These are phyloP conservation scores for Oxyteleia sp. DNA, from an alignment of 2,888 invertebrate species.

Conservation along the genomic window DNA sequence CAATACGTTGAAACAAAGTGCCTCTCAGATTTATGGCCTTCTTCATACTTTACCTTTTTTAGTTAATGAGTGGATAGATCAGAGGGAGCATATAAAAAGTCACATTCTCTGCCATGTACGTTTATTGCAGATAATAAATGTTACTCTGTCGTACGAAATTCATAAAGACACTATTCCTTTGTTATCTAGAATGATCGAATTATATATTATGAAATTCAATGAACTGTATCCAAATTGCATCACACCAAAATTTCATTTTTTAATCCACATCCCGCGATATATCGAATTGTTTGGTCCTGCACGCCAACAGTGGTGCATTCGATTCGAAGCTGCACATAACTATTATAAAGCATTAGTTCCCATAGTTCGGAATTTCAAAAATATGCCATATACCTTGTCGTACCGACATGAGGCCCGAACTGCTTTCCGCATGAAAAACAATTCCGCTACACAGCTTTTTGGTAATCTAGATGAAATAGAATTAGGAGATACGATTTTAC, in stretches of 20 bases:
- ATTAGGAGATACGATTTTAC: conserved; percentile 38
- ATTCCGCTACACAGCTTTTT: no score
- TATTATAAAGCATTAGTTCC: conserved; percentile 64
- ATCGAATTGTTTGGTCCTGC: conserved; percentile 72
- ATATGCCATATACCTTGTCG: conserved; percentile 30
- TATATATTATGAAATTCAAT: conserved; percentile 15
- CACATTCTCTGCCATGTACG: not conserved
- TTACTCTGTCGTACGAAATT: conserved; percentile 18
- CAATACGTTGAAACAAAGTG: no score
- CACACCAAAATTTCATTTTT: conserved; percentile 71
- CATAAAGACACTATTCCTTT: conserved; percentile 2
- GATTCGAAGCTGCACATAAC: conserved; percentile 72
- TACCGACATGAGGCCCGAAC: conserved; percentile 15
- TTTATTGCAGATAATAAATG: conserved; percentile 26
- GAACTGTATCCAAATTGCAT: conserved; percentile 51
- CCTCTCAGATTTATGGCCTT: conserved; percentile 21
- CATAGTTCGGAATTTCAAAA: conserved; percentile 67
- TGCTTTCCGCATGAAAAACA: not conserved
- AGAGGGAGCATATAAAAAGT: not conserved
- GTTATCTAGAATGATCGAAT: conserved; percentile 32
- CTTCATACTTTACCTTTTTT: conserved; percentile 56
- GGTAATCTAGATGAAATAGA: conserved; percentile 42
- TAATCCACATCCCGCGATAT: conserved; percentile 68
- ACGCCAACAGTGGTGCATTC: conserved; percentile 70
- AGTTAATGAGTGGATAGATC: conserved; percentile 29